These are phyloP conservation scores for Sardinella longiceps DNA, from an alignment of 2,797 vertebrate genomes.

Conservation along the genomic window DNA sequence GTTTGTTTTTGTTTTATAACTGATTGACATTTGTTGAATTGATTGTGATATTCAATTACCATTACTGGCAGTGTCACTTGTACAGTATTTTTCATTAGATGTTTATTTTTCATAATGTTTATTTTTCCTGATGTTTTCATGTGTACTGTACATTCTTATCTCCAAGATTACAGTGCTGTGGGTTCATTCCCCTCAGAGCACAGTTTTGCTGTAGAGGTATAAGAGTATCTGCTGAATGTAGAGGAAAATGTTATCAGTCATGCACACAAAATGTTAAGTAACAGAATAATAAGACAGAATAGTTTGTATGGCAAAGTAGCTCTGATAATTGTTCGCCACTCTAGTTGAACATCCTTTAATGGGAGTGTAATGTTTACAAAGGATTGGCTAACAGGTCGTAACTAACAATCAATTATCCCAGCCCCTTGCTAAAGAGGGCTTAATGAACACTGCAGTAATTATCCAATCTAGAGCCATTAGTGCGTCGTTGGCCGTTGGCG, in stretches of 20 bases:
- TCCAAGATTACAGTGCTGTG: neutral
- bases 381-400: slow-evolving; percentile 78
- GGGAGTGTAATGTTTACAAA: slow-evolving; percentile 78
- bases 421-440: slow-evolving; percentile 67
- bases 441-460: slow-evolving; percentile 79
- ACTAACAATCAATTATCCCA: slow-evolving; percentile 83
- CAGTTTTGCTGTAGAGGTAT: slow-evolving; percentile 5
- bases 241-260: slow-evolving; percentile 11
- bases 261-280: slow-evolving; percentile 33
- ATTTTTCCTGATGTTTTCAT: too few species aligned
- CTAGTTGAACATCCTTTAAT: slow-evolving; percentile 67
- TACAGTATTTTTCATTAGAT: neutral
- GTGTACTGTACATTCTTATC: neutral
- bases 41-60: too few species aligned
- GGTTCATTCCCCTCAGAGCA: neutral
- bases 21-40: too few species aligned
- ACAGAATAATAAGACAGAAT: neutral
- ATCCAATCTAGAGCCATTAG: slow-evolving; percentile 81
- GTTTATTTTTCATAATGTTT: neutral
- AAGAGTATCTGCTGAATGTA: neutral
- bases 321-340: slow-evolving; percentile 60
- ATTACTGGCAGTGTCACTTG: too few species aligned
- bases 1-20: neutral
- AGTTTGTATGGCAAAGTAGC: slow-evolving; percentile 29
- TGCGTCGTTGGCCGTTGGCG: slow-evolving; percentile 76